A percentile compares a stretch with the other conserved stretches of the same genome.
phyloP scores from a whole-genome alignment of 2,113 vertebrate species.

The Syngnathus typhle region DNA sequence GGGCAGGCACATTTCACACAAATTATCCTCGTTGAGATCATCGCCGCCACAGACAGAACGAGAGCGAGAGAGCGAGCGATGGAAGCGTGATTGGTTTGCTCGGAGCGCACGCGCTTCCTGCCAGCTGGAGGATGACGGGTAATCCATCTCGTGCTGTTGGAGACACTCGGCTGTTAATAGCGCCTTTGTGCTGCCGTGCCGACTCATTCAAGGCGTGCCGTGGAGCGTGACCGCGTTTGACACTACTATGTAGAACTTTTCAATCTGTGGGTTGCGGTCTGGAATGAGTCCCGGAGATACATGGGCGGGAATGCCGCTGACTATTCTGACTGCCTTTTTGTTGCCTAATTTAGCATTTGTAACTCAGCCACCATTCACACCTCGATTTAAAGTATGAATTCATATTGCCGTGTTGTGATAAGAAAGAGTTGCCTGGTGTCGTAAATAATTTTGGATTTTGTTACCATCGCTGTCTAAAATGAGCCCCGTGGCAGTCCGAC shows the following conservation, averaged over 20 bases:
- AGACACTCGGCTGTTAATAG: slow-evolving; percentile 46
- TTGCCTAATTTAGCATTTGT: no score
- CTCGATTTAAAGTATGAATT: no score
- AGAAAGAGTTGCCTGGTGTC: no score
- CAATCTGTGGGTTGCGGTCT: neutral
- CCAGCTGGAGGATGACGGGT: slow-evolving; percentile 60
- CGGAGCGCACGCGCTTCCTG: slow-evolving; percentile 45
- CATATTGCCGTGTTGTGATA: no score
- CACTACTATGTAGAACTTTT: neutral
- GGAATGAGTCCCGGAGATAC: neutral
- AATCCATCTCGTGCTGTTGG: slow-evolving; percentile 54
- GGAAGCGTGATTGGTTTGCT: slow-evolving; percentile 44
- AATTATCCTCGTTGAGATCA: slow-evolving; percentile 53
- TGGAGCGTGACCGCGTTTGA: slow-evolving; percentile 26
- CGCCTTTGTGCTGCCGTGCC: slow-evolving; percentile 38
- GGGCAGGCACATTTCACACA: slow-evolving; percentile 61
- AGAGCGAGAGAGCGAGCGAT: neutral
- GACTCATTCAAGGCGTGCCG: slow-evolving; percentile 29
- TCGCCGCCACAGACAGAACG: slow-evolving; percentile 22
- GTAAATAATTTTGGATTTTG: no score
- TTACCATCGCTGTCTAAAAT: no score
- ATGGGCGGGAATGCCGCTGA: neutral
- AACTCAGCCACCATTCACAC: no score
- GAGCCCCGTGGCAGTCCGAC: no score
- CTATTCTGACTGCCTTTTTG: no score